Evolutionary conservation across 1,140 invertebrate species (phyloP).

Genomic region (Eulimnadia texana): DNA sequence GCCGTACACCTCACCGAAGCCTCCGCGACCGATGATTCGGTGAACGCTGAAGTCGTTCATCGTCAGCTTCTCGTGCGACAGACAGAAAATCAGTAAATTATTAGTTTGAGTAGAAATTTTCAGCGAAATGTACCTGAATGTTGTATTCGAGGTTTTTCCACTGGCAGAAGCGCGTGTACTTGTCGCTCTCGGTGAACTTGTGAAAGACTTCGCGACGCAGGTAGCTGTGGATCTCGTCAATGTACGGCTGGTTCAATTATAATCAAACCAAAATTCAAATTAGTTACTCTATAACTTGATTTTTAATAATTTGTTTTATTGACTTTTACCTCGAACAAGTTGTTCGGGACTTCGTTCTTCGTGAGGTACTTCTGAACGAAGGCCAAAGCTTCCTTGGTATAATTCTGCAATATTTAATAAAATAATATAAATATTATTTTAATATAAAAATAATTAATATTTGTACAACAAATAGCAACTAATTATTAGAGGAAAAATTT

Average conservation of each 20-base stretch:
- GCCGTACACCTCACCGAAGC: slow-evolving; percentile 99
- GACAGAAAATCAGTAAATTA: neutral
- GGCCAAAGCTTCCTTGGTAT: slow-evolving; percentile 88
- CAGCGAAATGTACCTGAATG: slow-evolving; percentile 57
- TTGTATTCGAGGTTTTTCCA: slow-evolving; percentile 99
- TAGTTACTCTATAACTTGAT: too few species aligned
- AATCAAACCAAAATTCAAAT: too few species aligned
- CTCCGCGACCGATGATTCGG: slow-evolving; percentile 96
- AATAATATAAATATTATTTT: slow-evolving; percentile 13
- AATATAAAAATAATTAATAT: slow-evolving; percentile 8
- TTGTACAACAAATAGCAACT: neutral
- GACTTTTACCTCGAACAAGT: slow-evolving; percentile 96
- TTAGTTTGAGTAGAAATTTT: neutral
- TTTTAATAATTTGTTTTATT: neutral
- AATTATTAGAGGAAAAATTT: neutral
- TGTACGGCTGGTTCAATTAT: slow-evolving; percentile 66
- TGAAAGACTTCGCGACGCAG: slow-evolving; percentile 91
- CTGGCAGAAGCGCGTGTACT: slow-evolving; percentile 98
- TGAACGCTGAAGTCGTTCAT: slow-evolving; percentile 99
- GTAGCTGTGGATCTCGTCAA: slow-evolving; percentile 97
- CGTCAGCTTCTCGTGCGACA: slow-evolving; percentile 56
- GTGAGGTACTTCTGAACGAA: slow-evolving; percentile 95
- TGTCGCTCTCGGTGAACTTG: slow-evolving; percentile 96
- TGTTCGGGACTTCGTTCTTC: slow-evolving; percentile 88
- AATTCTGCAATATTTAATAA: slow-evolving; percentile 60